Evolutionary conservation across 2,888 invertebrate species (phyloP).

Genomic region (Troides oblongomaculatus): DNA sequence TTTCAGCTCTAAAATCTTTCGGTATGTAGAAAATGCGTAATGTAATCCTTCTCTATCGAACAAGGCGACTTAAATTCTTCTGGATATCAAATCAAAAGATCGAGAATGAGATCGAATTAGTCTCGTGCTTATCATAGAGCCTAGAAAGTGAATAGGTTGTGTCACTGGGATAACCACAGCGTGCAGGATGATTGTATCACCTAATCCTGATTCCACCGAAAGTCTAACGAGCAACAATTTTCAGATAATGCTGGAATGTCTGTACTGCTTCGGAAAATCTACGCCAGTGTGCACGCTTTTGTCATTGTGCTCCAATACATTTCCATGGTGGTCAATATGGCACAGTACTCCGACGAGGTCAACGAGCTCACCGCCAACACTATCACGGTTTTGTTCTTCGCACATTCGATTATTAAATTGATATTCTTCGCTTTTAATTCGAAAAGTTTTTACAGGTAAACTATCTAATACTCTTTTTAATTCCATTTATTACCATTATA

Average conservation of each 20-base stretch:
- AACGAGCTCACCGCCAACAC: conserved; percentile 88
- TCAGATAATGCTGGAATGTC: conserved; percentile 71
- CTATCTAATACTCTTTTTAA: conserved; percentile 12
- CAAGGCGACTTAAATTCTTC: too few species aligned
- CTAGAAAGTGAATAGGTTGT: too few species aligned
- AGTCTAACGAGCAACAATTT: conserved; percentile 21
- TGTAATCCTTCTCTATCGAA: too few species aligned
- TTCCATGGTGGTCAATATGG: conserved; percentile 84
- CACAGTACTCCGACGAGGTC: conserved; percentile 86
- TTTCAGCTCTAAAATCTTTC: too few species aligned
- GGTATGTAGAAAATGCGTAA: too few species aligned
- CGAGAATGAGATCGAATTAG: too few species aligned
- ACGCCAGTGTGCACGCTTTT: conserved; percentile 81
- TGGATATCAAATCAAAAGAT: too few species aligned
- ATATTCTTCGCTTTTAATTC: conserved; percentile 86
- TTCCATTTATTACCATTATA: not conserved
- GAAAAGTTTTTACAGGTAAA: conserved; percentile 86
- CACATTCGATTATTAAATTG: conserved; percentile 87
- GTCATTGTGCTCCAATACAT: conserved; percentile 82
- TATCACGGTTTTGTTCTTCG: conserved; percentile 89
- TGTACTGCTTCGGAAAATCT: conserved; percentile 80
- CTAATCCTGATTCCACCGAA: too few species aligned
- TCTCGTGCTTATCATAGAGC: too few species aligned
- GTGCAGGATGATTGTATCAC: too few species aligned
- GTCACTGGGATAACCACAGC: too few species aligned